Evolutionary conservation across 2,113 vertebrate genomes (phyloP).

Genomic region (Sorex fumeus): DNA sequence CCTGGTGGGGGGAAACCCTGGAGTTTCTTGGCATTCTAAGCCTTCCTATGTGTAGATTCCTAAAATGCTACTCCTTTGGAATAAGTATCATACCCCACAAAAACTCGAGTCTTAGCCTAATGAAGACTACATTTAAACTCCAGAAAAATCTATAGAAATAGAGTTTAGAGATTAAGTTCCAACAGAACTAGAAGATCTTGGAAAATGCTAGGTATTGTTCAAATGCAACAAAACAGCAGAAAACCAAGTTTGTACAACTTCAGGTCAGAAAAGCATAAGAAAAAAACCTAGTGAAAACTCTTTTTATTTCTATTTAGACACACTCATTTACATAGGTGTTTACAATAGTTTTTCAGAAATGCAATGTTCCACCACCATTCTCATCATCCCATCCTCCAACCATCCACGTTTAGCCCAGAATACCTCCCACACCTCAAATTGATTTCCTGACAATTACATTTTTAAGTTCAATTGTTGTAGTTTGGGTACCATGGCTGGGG

Average conservation of each 20-base stretch:
- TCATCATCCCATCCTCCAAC: too few species aligned
- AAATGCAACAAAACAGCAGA: neutral
- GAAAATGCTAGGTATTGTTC: neutral
- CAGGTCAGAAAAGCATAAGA: neutral
- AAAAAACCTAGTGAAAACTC: too few species aligned
- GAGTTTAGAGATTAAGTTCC: neutral
- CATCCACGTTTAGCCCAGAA: too few species aligned
- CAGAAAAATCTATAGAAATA: neutral
- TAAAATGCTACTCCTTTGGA: constrained; percentile 23
- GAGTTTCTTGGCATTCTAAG: neutral
- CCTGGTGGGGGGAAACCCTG: neutral
- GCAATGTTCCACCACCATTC: too few species aligned
- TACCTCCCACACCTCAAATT: too few species aligned
- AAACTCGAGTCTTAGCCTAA: neutral
- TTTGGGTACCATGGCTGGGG: too few species aligned
- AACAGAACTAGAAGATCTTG: neutral
- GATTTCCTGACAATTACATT: too few species aligned
- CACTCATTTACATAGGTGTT: too few species aligned
- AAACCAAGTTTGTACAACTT: neutral
- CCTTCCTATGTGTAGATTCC: neutral
- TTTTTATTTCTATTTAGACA: too few species aligned
- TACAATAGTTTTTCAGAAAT: too few species aligned
- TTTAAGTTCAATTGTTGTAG: too few species aligned
- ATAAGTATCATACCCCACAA: neutral
- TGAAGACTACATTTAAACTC: constrained; percentile 14